Conservation (phyloP, 2,113 vertebrate genomes). For the Coryphaenoides rupestris region DNA sequence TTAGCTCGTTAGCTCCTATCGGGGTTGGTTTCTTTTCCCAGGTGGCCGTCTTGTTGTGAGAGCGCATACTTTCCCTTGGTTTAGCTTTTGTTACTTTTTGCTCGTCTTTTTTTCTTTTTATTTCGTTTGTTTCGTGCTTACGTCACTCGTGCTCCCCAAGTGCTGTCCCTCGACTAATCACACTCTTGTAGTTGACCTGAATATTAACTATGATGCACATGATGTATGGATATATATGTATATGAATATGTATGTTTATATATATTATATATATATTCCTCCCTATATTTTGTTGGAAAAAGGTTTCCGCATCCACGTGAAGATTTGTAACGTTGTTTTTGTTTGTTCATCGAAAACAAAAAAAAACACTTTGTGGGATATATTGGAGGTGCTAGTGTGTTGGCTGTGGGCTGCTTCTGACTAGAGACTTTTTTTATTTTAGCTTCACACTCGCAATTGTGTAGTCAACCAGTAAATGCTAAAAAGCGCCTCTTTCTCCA, state of each 20-base stretch:
- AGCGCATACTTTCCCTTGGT: no score
- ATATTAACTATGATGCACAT: conserved; percentile 35
- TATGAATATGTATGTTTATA: conserved; percentile 25
- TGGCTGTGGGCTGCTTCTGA: background rate
- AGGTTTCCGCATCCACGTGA: conserved; percentile 18
- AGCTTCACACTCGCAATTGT: background rate
- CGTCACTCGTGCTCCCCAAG: conserved; percentile 18
- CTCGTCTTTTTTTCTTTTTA: conserved; percentile 30
- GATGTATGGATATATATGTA: conserved; percentile 29
- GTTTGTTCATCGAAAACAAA: conserved; percentile 34
- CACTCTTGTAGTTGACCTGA: conserved; percentile 32
- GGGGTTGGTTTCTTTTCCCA: conserved; percentile 34
- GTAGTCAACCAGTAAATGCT: background rate
- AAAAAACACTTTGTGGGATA: background rate
- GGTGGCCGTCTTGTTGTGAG: conserved; percentile 14
- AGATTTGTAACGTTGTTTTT: conserved; percentile 28
- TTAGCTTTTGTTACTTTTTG: no score
- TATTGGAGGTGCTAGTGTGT: background rate
- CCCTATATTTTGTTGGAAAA: conserved; percentile 11
- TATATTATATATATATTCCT: no score
- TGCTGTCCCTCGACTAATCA: conserved; percentile 32
- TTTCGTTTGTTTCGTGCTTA: conserved; percentile 27
- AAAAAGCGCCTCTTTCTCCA: background rate
- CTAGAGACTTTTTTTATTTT: conserved; percentile 11
- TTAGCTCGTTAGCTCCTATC: conserved; percentile 33